These are phyloP conservation scores for Rhombomys opimus DNA, from an alignment of 2,113 vertebrate species.

Conservation along the genomic window DNA sequence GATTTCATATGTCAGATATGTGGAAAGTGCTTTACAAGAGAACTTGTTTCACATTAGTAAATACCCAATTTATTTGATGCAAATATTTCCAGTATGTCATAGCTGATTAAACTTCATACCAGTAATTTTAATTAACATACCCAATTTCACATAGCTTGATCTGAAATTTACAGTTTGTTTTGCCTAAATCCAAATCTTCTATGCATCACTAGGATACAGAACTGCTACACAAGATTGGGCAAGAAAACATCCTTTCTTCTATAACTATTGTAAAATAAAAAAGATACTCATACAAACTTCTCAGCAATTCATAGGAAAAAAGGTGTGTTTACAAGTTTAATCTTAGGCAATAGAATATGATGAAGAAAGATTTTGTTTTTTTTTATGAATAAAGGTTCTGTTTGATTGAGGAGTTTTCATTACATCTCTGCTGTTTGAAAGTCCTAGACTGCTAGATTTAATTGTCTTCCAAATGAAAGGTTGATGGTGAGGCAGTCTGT, in stretches of 20 bases:
- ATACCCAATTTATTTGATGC: not conserved
- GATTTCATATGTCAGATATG: not conserved
- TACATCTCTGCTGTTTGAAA: not conserved
- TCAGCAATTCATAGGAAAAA: not conserved
- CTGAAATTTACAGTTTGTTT: not conserved
- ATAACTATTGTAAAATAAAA: not conserved
- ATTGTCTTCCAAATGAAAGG: conserved; percentile 12
- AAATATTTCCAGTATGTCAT: not conserved
- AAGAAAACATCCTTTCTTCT: not conserved
- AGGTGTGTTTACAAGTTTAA: not conserved
- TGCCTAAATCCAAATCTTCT: not conserved
- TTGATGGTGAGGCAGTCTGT: not conserved
- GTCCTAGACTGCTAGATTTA: not conserved
- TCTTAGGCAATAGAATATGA: not conserved
- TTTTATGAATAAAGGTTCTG: not conserved
- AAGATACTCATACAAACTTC: not conserved
- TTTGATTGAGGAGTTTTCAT: conserved; percentile 7
- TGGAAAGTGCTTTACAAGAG: not conserved
- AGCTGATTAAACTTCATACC: not conserved
- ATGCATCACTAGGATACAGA: not conserved
- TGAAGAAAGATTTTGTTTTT: not conserved
- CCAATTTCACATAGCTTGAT: not conserved
- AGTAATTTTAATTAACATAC: not conserved
- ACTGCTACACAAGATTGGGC: not conserved
- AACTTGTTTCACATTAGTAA: not conserved